These are phyloP conservation scores for Rhinatrema bivittatum DNA, from an alignment of 2,797 vertebrate species.

Conservation along the genomic window DNA sequence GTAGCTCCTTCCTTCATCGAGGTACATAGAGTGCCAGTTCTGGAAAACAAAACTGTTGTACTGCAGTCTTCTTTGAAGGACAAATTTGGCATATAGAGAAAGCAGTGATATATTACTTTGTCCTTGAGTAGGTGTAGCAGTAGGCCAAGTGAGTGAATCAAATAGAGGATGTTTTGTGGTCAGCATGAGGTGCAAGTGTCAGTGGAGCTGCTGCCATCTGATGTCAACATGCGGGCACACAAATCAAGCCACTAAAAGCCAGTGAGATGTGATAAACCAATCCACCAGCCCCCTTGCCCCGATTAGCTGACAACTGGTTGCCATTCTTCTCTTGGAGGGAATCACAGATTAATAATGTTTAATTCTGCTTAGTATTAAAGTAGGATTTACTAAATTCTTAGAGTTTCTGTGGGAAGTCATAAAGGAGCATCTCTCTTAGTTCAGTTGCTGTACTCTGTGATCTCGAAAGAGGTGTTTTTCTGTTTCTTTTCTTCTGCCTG, in stretches of 20 bases:
- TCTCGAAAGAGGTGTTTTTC: neutral
- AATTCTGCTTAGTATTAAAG: slow-evolving; percentile 40
- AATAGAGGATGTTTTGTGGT: neutral
- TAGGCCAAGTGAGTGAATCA: neutral
- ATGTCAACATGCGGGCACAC: neutral
- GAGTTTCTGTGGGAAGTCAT: slow-evolving; percentile 24
- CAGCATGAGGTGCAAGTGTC: neutral
- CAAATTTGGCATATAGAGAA: slow-evolving; percentile 5
- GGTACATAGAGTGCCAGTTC: slow-evolving; percentile 14
- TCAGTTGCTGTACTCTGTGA: slow-evolving; percentile 1
- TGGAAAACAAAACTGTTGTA: slow-evolving; percentile 17
- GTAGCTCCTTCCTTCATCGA: slow-evolving; percentile 15
- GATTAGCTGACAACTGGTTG: slow-evolving; percentile 22
- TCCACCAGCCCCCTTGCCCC: too few species aligned
- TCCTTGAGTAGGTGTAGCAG: neutral
- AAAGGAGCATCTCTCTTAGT: slow-evolving; percentile 21
- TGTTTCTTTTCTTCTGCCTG: neutral
- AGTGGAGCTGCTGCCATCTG: neutral
- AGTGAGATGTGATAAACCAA: slow-evolving; percentile 39
- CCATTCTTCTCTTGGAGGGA: slow-evolving; percentile 28
- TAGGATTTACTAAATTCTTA: slow-evolving; percentile 39
- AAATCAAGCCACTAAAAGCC: slow-evolving; percentile 3
- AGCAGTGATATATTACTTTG: slow-evolving; percentile 1
- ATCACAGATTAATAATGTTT: slow-evolving; percentile 32
- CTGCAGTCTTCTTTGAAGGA: neutral